Evolutionary conservation across 2,113 vertebrate species (phyloP), one percentile per base, ranked within the genome.

Genomic region (Aramus guarauna): DNA sequence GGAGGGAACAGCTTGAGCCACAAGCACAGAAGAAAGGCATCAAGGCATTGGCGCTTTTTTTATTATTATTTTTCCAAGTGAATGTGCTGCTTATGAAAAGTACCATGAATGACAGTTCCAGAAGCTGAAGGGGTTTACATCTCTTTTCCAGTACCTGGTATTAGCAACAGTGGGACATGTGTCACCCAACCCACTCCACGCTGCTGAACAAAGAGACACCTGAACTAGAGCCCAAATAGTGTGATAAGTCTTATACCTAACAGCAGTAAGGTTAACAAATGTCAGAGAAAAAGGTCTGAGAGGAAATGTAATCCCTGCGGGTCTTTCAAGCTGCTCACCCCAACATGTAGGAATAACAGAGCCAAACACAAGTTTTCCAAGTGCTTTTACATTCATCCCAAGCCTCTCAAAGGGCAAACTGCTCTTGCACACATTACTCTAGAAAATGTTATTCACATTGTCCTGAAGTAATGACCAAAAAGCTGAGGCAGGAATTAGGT

Each of bases 301-400:
- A 50, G 29, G 19, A 85, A 75, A 62, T 12, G 18, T 1, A 5
- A 24, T 36, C 19, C 18, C 72, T 80, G 36, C 1, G 4, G 16
- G 52, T 68, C 84, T 75, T 91, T 63, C 43, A 36, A 68, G 52
- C 27, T 77, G 32, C 30, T 72, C 48, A 41, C 11, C 6, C 24
- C 32, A 68, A 47, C 8, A 39, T 0, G 0, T 43, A 18, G n/a
- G 13, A 91, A 41, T 55, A 87, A 58, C 0, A 0, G 39, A 85
- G 30, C 8, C 11, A 5, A 84, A 75, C 21, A 11, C 3, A 2
- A 59, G 60, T 88, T 79, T 90, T 75, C 39, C 69, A 60, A 39
- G 68, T 82, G 11, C 34, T 36, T 3, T 47, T 59, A 80, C 0
- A 0, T 64, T 90, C 39, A 68, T 39, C 36, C 30, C 52, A 91